These are phyloP conservation scores for Drosophila subpulchrella DNA, from an alignment of 1,140 invertebrate species.

Conservation along the genomic window DNA sequence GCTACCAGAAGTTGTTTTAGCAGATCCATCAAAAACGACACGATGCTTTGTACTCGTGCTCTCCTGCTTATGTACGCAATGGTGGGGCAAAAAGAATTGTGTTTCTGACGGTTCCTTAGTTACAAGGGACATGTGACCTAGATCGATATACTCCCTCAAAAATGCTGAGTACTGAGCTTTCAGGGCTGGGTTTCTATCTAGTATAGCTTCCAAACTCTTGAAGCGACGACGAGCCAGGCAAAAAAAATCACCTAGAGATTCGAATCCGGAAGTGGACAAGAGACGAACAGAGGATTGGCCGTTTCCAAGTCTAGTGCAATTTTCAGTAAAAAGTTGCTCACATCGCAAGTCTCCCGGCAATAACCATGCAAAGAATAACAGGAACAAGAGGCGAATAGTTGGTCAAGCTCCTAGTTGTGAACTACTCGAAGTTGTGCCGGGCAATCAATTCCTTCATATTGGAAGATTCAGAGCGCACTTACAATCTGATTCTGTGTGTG, in stretches of 20 bases:
- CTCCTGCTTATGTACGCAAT: background rate
- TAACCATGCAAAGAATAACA: too few species aligned
- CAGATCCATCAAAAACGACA: background rate
- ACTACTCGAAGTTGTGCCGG: too few species aligned
- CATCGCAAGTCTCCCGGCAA: slow-evolving; percentile 1
- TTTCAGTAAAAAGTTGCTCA: background rate
- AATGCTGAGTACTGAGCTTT: too few species aligned
- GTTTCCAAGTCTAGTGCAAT: background rate
- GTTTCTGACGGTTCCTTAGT: background rate
- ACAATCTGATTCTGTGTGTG: too few species aligned
- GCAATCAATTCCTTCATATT: too few species aligned
- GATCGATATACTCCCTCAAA: too few species aligned
- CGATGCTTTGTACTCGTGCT: background rate
- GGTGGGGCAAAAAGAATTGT: slow-evolving; percentile 3
- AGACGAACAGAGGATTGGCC: background rate
- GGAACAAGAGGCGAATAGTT: too few species aligned
- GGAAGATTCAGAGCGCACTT: too few species aligned
- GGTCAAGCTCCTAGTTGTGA: too few species aligned
- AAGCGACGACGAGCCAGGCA: background rate
- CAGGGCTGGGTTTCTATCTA: too few species aligned
- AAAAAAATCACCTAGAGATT: slow-evolving; percentile 1
- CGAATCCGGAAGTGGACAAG: background rate
- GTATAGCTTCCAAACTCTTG: too few species aligned
- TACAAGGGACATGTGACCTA: background rate
- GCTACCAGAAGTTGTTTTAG: too few species aligned